phyloP scores from a whole-genome alignment of 2,888 invertebrate species.

The Eutolmus rufibarbis region DNA sequence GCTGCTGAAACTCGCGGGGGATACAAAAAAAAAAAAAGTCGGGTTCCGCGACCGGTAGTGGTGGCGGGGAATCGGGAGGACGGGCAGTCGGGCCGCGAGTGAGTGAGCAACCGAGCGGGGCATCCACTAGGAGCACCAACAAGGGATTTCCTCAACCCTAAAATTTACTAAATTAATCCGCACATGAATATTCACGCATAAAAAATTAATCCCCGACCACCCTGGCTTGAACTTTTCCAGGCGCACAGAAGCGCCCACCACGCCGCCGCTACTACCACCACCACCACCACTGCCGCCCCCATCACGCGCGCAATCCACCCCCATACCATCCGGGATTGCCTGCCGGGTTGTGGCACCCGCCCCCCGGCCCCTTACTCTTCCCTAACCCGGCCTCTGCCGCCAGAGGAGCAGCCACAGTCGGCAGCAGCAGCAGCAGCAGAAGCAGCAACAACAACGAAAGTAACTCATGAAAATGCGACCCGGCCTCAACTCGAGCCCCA shows the following conservation, averaged over 20 bases:
- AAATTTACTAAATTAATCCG: slow-evolving; percentile 47
- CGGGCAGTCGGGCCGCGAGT: background rate
- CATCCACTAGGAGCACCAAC: slow-evolving; percentile 11
- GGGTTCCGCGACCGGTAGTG: background rate
- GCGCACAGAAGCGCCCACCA: background rate
- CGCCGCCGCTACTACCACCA: background rate
- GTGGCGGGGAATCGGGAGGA: background rate
- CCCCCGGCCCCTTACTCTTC: background rate
- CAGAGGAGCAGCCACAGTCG: slow-evolving; percentile 32
- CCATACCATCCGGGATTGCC: background rate
- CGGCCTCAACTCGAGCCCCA: background rate
- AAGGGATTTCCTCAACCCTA: slow-evolving; percentile 42
- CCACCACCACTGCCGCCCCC: background rate
- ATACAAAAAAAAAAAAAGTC: background rate
- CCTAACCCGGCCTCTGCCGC: background rate
- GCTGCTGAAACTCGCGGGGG: slow-evolving; percentile 31
- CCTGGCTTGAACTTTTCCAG: slow-evolving; percentile 26
- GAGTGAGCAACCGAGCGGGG: background rate
- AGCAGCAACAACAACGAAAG: slow-evolving; percentile 28
- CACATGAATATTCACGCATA: slow-evolving; percentile 47
- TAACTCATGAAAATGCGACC: slow-evolving; percentile 39
- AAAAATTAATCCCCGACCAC: slow-evolving; percentile 44
- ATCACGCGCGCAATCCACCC: background rate
- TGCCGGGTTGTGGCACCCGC: background rate
- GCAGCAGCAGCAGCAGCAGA: background rate